Base-by-base conservation (phyloP, 2,113 vertebrate species). In the Anguilla japonica region DNA sequence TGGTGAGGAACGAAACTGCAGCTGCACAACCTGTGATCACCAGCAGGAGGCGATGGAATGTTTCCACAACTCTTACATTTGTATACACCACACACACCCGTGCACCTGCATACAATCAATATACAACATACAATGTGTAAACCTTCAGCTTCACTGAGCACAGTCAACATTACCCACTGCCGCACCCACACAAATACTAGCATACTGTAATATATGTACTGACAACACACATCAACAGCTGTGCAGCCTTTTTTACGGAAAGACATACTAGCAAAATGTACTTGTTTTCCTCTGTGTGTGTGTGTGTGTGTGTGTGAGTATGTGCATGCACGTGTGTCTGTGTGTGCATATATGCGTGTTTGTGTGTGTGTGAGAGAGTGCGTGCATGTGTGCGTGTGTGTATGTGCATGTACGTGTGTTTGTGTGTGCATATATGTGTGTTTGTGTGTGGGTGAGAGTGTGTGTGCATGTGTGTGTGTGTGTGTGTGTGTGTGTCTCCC, bases 1-100 rank as follows among this genome's bases (percentile, higher is more conserved):
- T 88, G 87, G 87, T 88, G 85, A 81, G 16, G 43, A 16, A 81
- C 41, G 57, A 83, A 75, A 63, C 13, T 75, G 41, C 56, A 67
- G 83, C 50, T 41, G 79, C 84, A 20, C n/a, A 53, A 71, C 84
- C 53, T 39, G 84, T 41, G 29, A n/a, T 82, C 41, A 43, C 80
- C 80, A 41, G 80, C 40, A 43, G 80, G 80, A 81, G 81, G 46
- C 43, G 41, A 34, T 29, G 41, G n/a, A 15, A 39, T 85, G 41
- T 79, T 75, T 14, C 75, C 75, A 57, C 15, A 34, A 57, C 75
- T 57, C 39, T 80, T 60, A 81, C 50, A 8, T 56, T 81, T 34
- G 60, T 41, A 85, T 80, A 81, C 11, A 13, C 71, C 22, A n/a
- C 11, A 22, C 26, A 13, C 11, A n/a, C 7, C 6, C 8, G 8